These are phyloP conservation scores for Eumacrocentrus americanus DNA, from an alignment of 2,888 invertebrate genomes.

Conservation along the genomic window DNA sequence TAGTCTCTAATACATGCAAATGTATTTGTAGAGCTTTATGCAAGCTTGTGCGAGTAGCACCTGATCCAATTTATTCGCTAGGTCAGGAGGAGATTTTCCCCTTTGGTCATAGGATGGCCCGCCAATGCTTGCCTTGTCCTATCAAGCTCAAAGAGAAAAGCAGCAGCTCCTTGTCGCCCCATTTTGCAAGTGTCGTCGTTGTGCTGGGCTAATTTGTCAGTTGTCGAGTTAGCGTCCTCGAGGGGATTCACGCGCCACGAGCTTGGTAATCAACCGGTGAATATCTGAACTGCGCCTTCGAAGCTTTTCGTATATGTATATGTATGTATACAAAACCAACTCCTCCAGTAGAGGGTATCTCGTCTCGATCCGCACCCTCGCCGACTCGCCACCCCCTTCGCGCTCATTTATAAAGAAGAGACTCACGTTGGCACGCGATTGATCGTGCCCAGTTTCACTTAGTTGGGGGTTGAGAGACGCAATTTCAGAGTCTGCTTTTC, in stretches of 20 bases:
- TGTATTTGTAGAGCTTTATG: background rate
- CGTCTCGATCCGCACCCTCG: conserved; percentile 33
- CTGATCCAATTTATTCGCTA: conserved; percentile 18
- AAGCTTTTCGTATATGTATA: conserved; percentile 36
- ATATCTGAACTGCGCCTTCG: conserved; percentile 57
- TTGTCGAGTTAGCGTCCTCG: conserved; percentile 61
- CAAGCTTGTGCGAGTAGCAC: background rate
- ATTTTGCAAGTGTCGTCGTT: conserved; percentile 62
- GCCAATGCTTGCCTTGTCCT: conserved; percentile 27
- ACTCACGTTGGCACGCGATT: conserved; percentile 50
- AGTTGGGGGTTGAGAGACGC: background rate
- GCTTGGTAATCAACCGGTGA: conserved; percentile 59
- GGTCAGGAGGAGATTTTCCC: conserved; percentile 5
- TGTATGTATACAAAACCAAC: conserved; percentile 20
- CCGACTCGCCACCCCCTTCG: conserved; percentile 38
- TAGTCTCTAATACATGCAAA: background rate
- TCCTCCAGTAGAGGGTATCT: conserved; percentile 24
- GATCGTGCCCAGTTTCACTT: conserved; percentile 44
- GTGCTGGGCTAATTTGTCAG: conserved; percentile 61
- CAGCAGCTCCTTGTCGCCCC: conserved; percentile 55
- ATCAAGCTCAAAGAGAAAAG: conserved; percentile 48
- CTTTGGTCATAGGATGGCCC: background rate
- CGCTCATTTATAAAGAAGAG: conserved; percentile 59
- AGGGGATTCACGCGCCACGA: conserved; percentile 52
- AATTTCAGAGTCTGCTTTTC: conserved; percentile 12